phyloP scores from a whole-genome alignment of 2,113 vertebrate genomes.

The Galbula dea region DNA sequence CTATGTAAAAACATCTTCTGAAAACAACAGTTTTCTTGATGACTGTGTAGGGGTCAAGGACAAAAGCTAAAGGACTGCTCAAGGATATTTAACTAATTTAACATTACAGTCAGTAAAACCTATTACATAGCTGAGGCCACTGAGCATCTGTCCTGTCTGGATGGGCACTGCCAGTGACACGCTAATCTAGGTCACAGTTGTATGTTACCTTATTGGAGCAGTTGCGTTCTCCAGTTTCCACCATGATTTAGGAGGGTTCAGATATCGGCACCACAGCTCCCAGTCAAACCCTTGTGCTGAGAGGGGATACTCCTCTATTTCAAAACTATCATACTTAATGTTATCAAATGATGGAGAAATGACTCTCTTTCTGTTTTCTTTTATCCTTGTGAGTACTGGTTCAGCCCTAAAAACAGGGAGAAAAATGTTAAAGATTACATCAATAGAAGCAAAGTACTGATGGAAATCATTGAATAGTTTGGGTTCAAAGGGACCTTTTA shows the following conservation, averaged over 20 bases:
- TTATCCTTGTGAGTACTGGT: constrained; percentile 90
- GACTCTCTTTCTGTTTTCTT: constrained; percentile 92
- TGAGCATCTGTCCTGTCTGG: not conserved
- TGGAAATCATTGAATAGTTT: not conserved
- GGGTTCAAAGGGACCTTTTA: not conserved
- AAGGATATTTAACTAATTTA: not conserved
- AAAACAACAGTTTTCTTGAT: not conserved
- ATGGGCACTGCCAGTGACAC: not conserved
- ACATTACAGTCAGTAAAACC: not conserved
- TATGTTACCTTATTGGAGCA: constrained; percentile 88
- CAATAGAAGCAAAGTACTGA: not conserved
- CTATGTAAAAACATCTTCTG: not conserved
- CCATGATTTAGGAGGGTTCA: constrained; percentile 96
- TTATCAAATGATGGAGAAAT: constrained; percentile 98
- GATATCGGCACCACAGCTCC: constrained; percentile 97
- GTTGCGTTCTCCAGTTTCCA: constrained; percentile 92
- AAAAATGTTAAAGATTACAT: not conserved
- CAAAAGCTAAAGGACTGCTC: not conserved
- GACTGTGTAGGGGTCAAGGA: not conserved
- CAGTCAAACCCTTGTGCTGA: constrained; percentile 97
- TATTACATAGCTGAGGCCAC: not conserved
- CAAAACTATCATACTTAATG: constrained; percentile 98
- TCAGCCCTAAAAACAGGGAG: constrained; percentile 81
- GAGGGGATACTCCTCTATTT: constrained; percentile 94
- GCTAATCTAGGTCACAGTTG: not conserved